phyloP scores from a whole-genome alignment of 2,888 invertebrate species.

The Lepidocyrtinus sp. region DNA sequence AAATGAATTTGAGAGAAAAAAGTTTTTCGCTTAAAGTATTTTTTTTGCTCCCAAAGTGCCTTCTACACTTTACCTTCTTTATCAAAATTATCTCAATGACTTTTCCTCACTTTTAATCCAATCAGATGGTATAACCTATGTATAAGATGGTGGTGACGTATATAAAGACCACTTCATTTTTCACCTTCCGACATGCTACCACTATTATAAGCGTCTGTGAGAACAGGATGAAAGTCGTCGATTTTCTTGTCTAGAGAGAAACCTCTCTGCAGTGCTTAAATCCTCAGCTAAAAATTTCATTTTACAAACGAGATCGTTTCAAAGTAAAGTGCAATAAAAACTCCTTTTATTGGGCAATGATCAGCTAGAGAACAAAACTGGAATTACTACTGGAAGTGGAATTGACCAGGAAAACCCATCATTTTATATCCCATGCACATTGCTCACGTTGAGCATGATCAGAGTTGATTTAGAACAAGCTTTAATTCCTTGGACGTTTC shows the following conservation, averaged over 20 bases:
- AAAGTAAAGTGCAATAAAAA: slow-evolving; percentile 10
- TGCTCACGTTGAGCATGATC: not conserved
- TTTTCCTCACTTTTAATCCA: slow-evolving; percentile 2
- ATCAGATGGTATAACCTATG: too few relatives aligned
- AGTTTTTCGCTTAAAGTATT: not conserved
- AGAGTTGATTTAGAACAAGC: not conserved
- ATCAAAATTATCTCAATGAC: not conserved
- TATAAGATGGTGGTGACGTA: slow-evolving; percentile 1
- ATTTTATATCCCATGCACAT: not conserved
- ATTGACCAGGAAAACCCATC: not conserved
- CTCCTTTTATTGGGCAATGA: slow-evolving; percentile 5
- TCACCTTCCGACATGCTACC: too few relatives aligned
- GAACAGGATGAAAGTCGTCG: slow-evolving; percentile 2
- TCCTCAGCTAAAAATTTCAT: not conserved
- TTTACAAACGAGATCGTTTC: slow-evolving; percentile 7
- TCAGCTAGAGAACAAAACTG: not conserved
- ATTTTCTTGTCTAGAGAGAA: not conserved
- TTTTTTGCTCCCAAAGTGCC: not conserved
- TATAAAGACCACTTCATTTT: slow-evolving; percentile 9
- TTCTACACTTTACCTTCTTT: not conserved
- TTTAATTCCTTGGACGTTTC: slow-evolving; percentile 2
- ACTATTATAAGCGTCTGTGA: too few relatives aligned
- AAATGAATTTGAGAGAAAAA: not conserved
- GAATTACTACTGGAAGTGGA: slow-evolving; percentile 5
- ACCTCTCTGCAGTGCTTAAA: not conserved